Evolutionary conservation across 1,140 invertebrate genomes (phyloP), one percentile per base, ranked within the genome.

Genomic region (Aphelenchoides fujianensis): DNA sequence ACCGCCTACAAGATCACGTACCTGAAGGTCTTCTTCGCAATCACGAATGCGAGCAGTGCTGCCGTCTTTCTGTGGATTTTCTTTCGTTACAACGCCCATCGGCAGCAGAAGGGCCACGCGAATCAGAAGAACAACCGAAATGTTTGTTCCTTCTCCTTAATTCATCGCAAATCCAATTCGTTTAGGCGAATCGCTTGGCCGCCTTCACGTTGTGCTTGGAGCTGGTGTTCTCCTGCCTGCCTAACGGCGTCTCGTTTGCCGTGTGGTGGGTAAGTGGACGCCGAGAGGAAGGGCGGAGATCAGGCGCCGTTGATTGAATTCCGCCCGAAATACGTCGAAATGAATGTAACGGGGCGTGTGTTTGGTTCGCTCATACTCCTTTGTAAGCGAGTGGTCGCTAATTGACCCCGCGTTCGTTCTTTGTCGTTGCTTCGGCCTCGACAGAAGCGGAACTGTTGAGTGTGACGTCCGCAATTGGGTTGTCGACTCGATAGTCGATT

Each of bases 1-100:
- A 59, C 55, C 7, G 55, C 55, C 55, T 59, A 59, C 19, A 59
- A 59, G 23, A 59, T 59, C 5, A 59, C 55, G 5, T 59, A 59
- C 19, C 7, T 59, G 55, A 59, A 59, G 34, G 55, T 59, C 5
- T 59, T 59, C 23, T 59, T 59, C 34, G 55, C 55, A 7, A 23
- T 19, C 27, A 7, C 34, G 7, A 59, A 59, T 23, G 55, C 55
- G 28, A 7, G 55, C 23, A 59, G 55, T 59, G 55, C 55, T 16
- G 55, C 5, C 28, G 19, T 59, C 28, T 59, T 59, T 23, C 23
- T 59, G 5, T 5, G 12, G 28, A 19, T 19, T 16, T 59, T 59
- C 34, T 59, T 27, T 59, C 55, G 55, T 59, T 59, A 59, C 19
- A 59, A 59, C 55, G 12, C 5, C 27, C 5, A 16, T 7, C 5